Evolutionary conservation across 2,113 vertebrate genomes (phyloP), one percentile per base, ranked within the genome.

Genomic region (Engraulis encrasicolus): DNA sequence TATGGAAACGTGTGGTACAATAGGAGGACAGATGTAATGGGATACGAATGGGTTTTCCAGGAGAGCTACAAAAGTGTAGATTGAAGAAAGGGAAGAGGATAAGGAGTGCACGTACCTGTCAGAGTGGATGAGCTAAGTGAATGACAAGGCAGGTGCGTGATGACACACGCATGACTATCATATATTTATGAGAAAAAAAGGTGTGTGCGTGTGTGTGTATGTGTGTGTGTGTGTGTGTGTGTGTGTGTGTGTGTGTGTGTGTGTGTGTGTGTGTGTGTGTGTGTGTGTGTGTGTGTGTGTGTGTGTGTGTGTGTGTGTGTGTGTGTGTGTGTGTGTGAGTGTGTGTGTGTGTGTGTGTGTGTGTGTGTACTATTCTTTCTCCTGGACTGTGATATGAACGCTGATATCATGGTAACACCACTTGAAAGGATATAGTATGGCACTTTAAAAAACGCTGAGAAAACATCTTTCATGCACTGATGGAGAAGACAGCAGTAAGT

Each of bases 161-260:
- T 31, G n/a, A 14, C n/a, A 27, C 27, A 0, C 27, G 23, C 11
- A 45, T 45, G 40, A 9, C 40, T 45, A 45, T 45, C 40, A 45
- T 9, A n/a, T 9, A 45, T 3, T 45, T 45, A 45, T 45, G n/a
- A n/a, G n/a, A 45, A 45, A 5, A 45, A 45, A 45, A 45, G 40
- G 58, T 66, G 20, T 66, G 20, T 66, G 9, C 9, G 40, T 45
- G 9, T 3, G 40, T 45, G 40, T 45, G 9, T 45, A 3, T 45
- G 40, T 45, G 40, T 45, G 40, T 45, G 40, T 45, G 40, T 45
- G 40, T 45, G 40, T 45, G 40, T 45, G 40, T 45, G 40, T 45
- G 40, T 27, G 58, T 66, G 58, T 66, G 58, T 66, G 58, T 66
- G 58, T 66, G 58, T 66, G 58, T 61, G 58, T 61, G 7, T 61